A percentile compares a stretch with the other conserved stretches of the same genome.
Evolutionary conservation across 2,113 vertebrate genomes (phyloP).

Genomic region (Hepsetus odoe): DNA sequence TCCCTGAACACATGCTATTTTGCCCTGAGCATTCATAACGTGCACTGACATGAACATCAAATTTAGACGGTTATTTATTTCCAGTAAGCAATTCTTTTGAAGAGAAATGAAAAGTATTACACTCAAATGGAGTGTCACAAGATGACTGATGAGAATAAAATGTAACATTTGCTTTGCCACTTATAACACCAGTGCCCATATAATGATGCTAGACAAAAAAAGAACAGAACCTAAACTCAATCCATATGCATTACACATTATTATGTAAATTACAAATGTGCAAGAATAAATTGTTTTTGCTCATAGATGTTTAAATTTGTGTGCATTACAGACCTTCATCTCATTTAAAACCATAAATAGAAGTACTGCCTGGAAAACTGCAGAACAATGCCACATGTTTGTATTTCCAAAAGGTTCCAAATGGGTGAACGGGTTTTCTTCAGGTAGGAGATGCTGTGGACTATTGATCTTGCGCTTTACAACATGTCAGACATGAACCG

Average conservation of each 20-base stretch:
- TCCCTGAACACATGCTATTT: constrained; percentile 7
- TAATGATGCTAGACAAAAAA: background rate
- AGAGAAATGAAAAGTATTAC: constrained; percentile 18
- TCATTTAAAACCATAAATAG: too few relatives aligned
- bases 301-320: too few relatives aligned
- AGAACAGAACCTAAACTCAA: background rate
- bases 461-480: background rate
- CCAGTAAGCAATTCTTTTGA: constrained; percentile 26
- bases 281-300: too few relatives aligned
- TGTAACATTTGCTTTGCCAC: constrained; percentile 2
- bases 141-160: constrained; percentile 30
- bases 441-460: too few relatives aligned
- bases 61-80: constrained; percentile 13
- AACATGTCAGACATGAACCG: background rate
- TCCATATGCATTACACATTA: background rate
- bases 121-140: constrained; percentile 32
- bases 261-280: too few relatives aligned
- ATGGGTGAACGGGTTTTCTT: too few relatives aligned
- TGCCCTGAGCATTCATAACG: constrained; percentile 20
- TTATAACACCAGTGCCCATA: background rate
- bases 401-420: too few relatives aligned
- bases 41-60: constrained; percentile 9
- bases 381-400: too few relatives aligned
- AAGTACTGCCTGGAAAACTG: too few relatives aligned
- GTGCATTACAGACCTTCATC: too few relatives aligned